A percentile compares a stretch with the other conserved stretches of the same genome.
Evolutionary conservation across 1,140 invertebrate species (phyloP).

Genomic region (Phocides pigmalion): DNA sequence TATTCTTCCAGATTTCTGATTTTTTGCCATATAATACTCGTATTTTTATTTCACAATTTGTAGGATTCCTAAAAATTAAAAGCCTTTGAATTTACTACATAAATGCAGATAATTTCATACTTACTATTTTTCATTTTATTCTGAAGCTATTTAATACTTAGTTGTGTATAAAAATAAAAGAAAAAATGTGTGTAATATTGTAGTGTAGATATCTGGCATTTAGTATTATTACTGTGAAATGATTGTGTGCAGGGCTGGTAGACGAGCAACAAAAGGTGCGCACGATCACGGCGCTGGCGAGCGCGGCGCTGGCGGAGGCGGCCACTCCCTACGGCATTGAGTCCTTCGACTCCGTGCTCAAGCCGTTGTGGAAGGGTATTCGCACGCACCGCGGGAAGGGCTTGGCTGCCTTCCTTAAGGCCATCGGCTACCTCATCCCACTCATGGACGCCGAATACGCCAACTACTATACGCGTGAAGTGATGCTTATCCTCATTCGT

Average conservation of each 20-base stretch:
- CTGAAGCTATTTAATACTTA: no score
- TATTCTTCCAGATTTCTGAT: no score
- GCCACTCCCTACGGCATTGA: slow-evolving; percentile 99
- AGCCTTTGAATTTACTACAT: no score
- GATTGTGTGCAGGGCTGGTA: slow-evolving; percentile 84
- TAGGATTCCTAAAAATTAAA: no score
- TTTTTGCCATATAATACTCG: no score
- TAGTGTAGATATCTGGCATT: no score
- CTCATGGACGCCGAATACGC: slow-evolving; percentile 99
- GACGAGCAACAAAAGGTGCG: slow-evolving; percentile 96
- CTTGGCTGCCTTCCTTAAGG: slow-evolving; percentile 99
- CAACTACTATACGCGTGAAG: slow-evolving; percentile 99
- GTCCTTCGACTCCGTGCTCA: slow-evolving; percentile 99
- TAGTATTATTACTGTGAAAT: no score
- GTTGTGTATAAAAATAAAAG: no score
- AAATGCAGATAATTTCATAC: no score
- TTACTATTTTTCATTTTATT: no score
- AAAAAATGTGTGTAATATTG: no score
- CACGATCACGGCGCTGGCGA: slow-evolving; percentile 99
- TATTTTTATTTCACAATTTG: no score
- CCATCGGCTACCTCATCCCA: slow-evolving; percentile 99
- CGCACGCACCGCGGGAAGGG: slow-evolving; percentile 99
- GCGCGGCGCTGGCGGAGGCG: slow-evolving; percentile 98
- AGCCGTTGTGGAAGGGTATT: slow-evolving; percentile 99
- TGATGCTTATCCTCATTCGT: slow-evolving; percentile 99